phyloP scores from a whole-genome alignment of 2,888 invertebrate species.

The Tetramorium bicarinatum region DNA sequence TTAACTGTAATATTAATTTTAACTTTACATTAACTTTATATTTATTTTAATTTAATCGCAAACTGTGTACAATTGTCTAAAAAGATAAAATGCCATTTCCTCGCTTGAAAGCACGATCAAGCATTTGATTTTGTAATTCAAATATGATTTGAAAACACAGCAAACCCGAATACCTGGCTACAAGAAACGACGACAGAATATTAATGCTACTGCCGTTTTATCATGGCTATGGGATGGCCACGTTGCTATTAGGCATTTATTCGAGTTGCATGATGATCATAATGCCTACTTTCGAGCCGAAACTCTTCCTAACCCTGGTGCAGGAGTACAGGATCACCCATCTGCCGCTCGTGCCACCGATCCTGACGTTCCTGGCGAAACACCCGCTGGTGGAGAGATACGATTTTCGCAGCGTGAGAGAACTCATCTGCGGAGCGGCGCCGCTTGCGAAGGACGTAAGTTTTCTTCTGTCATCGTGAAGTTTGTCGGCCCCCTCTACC shows the following conservation, averaged over 20 bases:
- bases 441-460: slow-evolving; percentile 85
- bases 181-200: slow-evolving; percentile 44
- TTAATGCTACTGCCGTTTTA: slow-evolving; percentile 73
- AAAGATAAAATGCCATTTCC: background rate
- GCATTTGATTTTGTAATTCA: background rate
- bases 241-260: background rate
- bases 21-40: background rate
- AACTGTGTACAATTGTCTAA: background rate
- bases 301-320: slow-evolving; percentile 74
- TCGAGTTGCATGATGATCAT: slow-evolving; percentile 37
- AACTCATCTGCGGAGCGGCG: slow-evolving; percentile 86
- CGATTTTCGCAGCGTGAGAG: slow-evolving; percentile 86
- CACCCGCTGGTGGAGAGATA: slow-evolving; percentile 86
- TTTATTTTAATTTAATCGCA: background rate
- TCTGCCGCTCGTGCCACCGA: slow-evolving; percentile 87
- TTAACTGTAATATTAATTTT: background rate
- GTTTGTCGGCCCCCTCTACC: slow-evolving; percentile 19
- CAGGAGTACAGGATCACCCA: slow-evolving; percentile 76
- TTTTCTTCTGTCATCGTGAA: slow-evolving; percentile 47
- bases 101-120: background rate
- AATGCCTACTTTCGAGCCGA: slow-evolving; percentile 75
- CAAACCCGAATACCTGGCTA: background rate
- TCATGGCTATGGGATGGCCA: slow-evolving; percentile 75
- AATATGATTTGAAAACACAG: slow-evolving; percentile 58
- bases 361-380: slow-evolving; percentile 87